These are phyloP conservation scores for Matsumyia berberina DNA, from an alignment of 2,888 invertebrate species.

Conservation along the genomic window DNA sequence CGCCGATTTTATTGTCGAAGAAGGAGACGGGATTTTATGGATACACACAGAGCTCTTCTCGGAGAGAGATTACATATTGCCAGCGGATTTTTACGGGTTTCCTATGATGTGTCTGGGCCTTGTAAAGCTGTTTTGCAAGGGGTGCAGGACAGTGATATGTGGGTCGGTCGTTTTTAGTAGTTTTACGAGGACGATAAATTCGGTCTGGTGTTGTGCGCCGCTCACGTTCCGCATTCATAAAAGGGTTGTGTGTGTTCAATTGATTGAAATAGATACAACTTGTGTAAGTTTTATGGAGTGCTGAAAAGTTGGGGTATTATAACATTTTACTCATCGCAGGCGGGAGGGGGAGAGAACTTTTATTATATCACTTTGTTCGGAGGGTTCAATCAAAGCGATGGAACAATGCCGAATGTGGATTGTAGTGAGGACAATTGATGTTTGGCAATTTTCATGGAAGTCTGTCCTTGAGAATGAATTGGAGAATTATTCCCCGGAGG, in stretches of 20 bases:
- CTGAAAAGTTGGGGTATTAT: slow-evolving; percentile 71
- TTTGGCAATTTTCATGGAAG: background rate
- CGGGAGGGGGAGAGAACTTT: background rate
- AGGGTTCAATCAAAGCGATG: slow-evolving; percentile 26
- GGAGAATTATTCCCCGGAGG: background rate
- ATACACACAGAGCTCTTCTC: slow-evolving; percentile 18
- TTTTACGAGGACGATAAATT: slow-evolving; percentile 74
- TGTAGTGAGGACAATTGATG: slow-evolving; percentile 12
- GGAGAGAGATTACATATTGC: slow-evolving; percentile 54
- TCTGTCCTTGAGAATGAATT: background rate
- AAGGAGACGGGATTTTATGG: slow-evolving; percentile 52
- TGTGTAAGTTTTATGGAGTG: slow-evolving; percentile 71
- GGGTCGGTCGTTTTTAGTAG: slow-evolving; percentile 61
- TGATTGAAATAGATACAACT: slow-evolving; percentile 75
- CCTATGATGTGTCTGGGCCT: slow-evolving; percentile 25
- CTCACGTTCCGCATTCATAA: slow-evolving; percentile 24
- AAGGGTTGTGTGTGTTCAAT: slow-evolving; percentile 71
- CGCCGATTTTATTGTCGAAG: slow-evolving; percentile 51
- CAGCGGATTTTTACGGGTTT: slow-evolving; percentile 52
- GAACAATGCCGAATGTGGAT: background rate
- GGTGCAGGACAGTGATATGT: slow-evolving; percentile 36
- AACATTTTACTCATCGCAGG: slow-evolving; percentile 44
- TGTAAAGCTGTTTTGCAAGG: slow-evolving; percentile 8
- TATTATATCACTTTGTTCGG: slow-evolving; percentile 27
- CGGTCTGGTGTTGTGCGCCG: slow-evolving; percentile 9